Evolutionary conservation across 2,113 vertebrate genomes (phyloP), one percentile per base, ranked within the genome.

Genomic region (Leucoraja erinaceus): DNA sequence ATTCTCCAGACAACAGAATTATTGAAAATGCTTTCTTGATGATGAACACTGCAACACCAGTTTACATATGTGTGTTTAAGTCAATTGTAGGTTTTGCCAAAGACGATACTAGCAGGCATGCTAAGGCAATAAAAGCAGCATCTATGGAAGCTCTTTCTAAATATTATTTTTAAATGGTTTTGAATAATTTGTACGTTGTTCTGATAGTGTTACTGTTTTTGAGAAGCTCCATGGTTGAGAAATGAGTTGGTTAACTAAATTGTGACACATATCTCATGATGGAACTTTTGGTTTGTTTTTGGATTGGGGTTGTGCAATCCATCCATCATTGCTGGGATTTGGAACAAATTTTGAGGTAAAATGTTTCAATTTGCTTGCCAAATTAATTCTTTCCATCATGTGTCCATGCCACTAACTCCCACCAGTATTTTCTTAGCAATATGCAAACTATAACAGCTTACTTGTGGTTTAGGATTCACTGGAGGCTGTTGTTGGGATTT

Each of bases 281-380:
- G 20, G 18, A 56, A 3, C 56, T 81, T 72, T 83, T 83, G 47
- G 1, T 47, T 3, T 5, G 54, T 25, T 22, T 54, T 86, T 66
- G 14, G 12, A 66, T 33, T 66, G 14, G 84, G 66, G 18, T 7
- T n/a, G 63, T 90, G 18, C 14, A 16, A 14, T 4, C 0, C 7
- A n/a, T 7, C 9, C 10, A n/a, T 14, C 56, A 22, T 68, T 90
- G 63, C n/a, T 66, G 61, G 31, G 66, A 66, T 66, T n/a, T 61
- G 18, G 61, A 90, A 4, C 61, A 25, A 14, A 90, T 66, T 90
- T 90, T 66, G 61, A 90, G 18, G 31, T 90, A 11, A 88, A n/a
- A 90, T 90, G 84, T 90, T 90, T 66, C 61, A 31, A 16, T 90
- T 90, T 68, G 81, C 28, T n/a, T 90, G n/a, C 84, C 61, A 90